phyloP scores from a whole-genome alignment of 2,797 vertebrate genomes.

The Varecia variegata region DNA sequence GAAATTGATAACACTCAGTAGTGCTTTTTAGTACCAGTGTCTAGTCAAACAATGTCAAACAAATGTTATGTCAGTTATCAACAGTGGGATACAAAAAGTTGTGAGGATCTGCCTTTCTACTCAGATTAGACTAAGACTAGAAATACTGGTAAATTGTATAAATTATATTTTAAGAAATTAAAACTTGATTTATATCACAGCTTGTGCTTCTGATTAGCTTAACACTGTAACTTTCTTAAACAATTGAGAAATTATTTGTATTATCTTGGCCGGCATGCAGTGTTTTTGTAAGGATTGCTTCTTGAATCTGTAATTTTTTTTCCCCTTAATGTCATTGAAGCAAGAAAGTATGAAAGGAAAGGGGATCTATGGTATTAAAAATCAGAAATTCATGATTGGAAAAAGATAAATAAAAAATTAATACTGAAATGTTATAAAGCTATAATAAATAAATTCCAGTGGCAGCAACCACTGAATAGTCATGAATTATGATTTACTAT shows the following conservation, averaged over 20 bases:
- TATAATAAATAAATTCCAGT: slow-evolving; percentile 12
- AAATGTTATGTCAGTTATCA: slow-evolving; percentile 68
- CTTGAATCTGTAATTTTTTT: neutral
- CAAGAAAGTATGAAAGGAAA: neutral
- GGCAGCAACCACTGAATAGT: neutral
- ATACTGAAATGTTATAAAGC: neutral
- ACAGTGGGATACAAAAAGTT: slow-evolving; percentile 70
- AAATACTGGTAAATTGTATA: neutral
- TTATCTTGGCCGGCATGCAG: neutral
- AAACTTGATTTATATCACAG: neutral
- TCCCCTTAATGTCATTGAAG: neutral
- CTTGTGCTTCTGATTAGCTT: neutral
- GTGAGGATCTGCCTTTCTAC: slow-evolving; percentile 41
- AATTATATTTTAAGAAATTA: neutral
- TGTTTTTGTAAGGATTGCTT: neutral
- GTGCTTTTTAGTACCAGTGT: neutral
- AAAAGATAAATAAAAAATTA: slow-evolving; percentile 27
- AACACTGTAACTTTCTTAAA: neutral
- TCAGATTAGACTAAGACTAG: slow-evolving; percentile 60
- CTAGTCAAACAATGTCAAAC: slow-evolving; percentile 63
- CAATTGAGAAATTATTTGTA: neutral
- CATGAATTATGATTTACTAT: slow-evolving; percentile 18
- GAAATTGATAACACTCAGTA: slow-evolving; percentile 19
- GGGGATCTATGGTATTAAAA: neutral
- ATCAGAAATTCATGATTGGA: neutral